phyloP scores from a whole-genome alignment of 2,888 invertebrate genomes.

The Tetramorium bicarinatum region DNA sequence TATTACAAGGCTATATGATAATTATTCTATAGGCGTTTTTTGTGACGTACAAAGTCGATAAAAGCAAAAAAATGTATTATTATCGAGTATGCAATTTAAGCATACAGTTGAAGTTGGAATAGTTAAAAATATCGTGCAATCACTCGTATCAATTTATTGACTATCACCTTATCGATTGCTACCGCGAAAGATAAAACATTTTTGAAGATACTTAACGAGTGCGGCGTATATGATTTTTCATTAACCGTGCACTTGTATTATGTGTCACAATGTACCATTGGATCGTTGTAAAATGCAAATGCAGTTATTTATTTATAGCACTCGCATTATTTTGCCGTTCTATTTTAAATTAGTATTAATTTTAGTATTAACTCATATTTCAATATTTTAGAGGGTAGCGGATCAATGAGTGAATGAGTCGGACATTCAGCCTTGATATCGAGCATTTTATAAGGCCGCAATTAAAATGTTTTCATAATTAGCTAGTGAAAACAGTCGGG shows the following conservation, averaged over 20 bases:
- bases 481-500: not conserved
- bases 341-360: not conserved
- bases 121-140: not conserved
- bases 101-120: not conserved
- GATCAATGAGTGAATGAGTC: not conserved
- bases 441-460: not conserved
- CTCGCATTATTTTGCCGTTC: not conserved
- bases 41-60: not conserved
- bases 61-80: not conserved
- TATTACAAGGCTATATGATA: not conserved
- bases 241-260: not conserved
- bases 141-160: not conserved
- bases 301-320: not conserved
- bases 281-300: not conserved
- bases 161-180: not conserved
- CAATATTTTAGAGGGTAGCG: slow-evolving; percentile 6
- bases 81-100: not conserved
- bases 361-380: not conserved
- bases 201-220: not conserved
- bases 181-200: not conserved
- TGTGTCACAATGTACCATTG: not conserved
- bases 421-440: not conserved
- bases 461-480: not conserved
- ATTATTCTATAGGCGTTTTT: not conserved
- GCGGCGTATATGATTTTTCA: not conserved